phyloP scores from a whole-genome alignment of 2,888 invertebrate species.

The Busseola fusca region DNA sequence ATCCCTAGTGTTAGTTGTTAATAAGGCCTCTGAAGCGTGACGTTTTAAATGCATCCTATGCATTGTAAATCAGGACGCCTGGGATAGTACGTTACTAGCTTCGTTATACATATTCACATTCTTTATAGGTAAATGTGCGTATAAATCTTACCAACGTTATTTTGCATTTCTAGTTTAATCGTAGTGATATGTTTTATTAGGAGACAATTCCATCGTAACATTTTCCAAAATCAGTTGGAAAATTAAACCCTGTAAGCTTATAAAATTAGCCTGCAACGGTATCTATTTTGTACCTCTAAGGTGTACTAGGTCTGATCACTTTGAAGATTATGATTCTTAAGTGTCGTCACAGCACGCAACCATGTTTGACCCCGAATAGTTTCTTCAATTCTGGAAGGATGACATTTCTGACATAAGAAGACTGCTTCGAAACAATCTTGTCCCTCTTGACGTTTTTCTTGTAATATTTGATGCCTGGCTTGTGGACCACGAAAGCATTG shows the following conservation, averaged over 20 bases:
- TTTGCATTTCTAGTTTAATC: conserved; percentile 56
- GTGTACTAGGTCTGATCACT: conserved; percentile 50
- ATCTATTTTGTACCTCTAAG: conserved; percentile 49
- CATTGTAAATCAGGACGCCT: conserved; percentile 40
- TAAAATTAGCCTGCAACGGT: conserved; percentile 39
- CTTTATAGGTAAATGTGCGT: conserved; percentile 45
- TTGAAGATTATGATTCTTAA: conserved; percentile 43
- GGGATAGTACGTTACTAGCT: conserved; percentile 22
- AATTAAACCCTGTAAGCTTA: conserved; percentile 70
- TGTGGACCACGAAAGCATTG: conserved; percentile 97
- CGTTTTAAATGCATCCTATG: conserved; percentile 56
- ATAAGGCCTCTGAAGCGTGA: conserved; percentile 58
- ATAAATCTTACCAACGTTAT: conserved; percentile 47
- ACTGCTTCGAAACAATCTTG: conserved; percentile 93
- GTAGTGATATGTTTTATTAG: conserved; percentile 79
- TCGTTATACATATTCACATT: conserved; percentile 43
- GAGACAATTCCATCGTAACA: conserved; percentile 65
- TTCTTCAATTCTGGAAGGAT: conserved; percentile 96
- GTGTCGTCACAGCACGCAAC: conserved; percentile 92
- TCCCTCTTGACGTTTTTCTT: conserved; percentile 94
- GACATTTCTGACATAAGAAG: conserved; percentile 92
- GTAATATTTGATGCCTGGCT: conserved; percentile 96
- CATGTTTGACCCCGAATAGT: conserved; percentile 94
- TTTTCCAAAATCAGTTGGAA: conserved; percentile 73
- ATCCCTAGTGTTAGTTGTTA: conserved; percentile 43